phyloP scores from a whole-genome alignment of 2,797 vertebrate species.

The Cynodonichthys magdalenae region DNA sequence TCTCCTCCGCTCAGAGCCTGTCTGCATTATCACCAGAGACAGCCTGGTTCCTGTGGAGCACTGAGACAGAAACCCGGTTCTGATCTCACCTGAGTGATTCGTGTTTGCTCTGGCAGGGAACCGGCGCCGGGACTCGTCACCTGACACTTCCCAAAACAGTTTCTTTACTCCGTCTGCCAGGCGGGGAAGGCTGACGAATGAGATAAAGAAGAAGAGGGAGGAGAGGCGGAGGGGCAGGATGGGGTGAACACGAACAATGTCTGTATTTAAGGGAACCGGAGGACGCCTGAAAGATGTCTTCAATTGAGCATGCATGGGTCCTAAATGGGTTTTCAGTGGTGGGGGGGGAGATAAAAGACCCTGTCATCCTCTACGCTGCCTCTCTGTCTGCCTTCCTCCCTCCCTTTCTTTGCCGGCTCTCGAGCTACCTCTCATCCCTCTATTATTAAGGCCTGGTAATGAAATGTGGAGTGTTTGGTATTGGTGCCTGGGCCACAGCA shows the following conservation, averaged over 20 bases:
- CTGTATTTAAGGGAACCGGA: constrained; percentile 58
- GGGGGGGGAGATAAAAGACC: constrained; percentile 59
- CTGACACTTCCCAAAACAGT: constrained; percentile 7
- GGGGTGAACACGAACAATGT: constrained; percentile 50
- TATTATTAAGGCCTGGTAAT: constrained; percentile 79
- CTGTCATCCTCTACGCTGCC: constrained; percentile 52
- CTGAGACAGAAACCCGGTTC: constrained; percentile 32
- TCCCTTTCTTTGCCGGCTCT: constrained; percentile 33
- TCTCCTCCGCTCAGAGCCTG: constrained; percentile 29
- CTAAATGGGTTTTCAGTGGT: constrained; percentile 78
- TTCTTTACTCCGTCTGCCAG: constrained; percentile 40
- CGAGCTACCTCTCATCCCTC: constrained; percentile 52
- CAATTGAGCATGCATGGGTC: constrained; percentile 68
- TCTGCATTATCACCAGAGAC: constrained; percentile 48
- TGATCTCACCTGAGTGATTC: constrained; percentile 57
- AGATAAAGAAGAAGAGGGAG: constrained; percentile 11
- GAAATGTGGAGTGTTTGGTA: constrained; percentile 82
- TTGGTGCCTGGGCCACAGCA: constrained; percentile 72
- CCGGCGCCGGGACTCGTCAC: constrained; percentile 1
- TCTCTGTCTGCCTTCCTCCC: constrained; percentile 36
- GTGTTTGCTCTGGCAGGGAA: constrained; percentile 19
- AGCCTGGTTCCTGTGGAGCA: constrained; percentile 37
- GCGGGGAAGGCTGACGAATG: constrained; percentile 19
- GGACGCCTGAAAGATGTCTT: constrained; percentile 73
- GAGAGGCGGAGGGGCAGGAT: constrained; percentile 12